A percentile compares a stretch with the other conserved stretches of the same genome.
Conservation (phyloP, 2,888 invertebrate genomes). For the Apodemia hepburni region DNA sequence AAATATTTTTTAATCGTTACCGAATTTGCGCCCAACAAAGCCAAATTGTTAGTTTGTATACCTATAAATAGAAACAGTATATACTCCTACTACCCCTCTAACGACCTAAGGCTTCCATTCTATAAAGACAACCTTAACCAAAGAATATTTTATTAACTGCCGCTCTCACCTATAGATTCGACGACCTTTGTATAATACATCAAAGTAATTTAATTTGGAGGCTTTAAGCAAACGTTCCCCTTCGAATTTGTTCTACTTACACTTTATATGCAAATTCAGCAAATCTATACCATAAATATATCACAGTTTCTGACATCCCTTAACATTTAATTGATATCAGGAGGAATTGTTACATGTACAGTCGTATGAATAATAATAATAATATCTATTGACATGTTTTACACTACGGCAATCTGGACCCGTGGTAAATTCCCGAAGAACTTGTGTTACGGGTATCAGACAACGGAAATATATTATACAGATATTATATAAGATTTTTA, state of each 20-base stretch:
- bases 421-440: no score
- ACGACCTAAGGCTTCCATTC: neutral
- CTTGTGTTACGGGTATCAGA: no score
- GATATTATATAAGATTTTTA: no score
- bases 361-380: neutral
- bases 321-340: neutral
- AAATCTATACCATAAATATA: constrained; percentile 7
- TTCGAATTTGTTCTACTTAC: constrained; percentile 1
- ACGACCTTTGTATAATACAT: neutral
- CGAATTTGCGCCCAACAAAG: no score
- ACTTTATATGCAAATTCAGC: constrained; percentile 1
- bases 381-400: no score
- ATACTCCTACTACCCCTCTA: neutral
- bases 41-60: neutral
- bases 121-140: neutral
- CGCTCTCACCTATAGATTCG: neutral
- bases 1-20: no score
- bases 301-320: constrained; percentile 4
- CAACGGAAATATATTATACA: no score
- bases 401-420: no score
- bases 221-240: neutral
- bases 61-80: neutral
- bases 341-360: neutral
- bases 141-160: neutral
- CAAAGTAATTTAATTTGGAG: constrained; percentile 6